Evolutionary conservation across 2,888 invertebrate genomes (phyloP), one percentile per base, ranked within the genome.

Genomic region (Limulus polyphemus): DNA sequence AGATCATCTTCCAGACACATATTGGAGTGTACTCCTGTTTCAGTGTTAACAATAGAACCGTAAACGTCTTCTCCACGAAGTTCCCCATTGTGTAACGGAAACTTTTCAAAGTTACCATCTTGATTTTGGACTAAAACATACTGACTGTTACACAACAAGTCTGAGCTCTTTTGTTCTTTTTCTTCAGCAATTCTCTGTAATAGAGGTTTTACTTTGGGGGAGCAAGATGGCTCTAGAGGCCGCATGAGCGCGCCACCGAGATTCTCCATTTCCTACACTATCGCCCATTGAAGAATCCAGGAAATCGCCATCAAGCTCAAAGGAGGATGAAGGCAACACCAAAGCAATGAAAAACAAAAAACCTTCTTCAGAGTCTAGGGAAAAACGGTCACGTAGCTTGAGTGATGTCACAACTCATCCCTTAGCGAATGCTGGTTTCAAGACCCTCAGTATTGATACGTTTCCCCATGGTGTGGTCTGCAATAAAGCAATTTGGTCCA

Each of bases 161-260:
- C 91, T 50, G 90, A 61, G 11, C 65, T 17, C 32, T 64, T 62
- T 16, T 63, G 48, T 49, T 65, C 65, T 72, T 92, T 89, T 75
- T 93, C 93, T 76, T 93, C 92, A 10, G 92, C 92, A 88, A 93
- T 92, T 66, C 92, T 81, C 76, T 90, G 91, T 68, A 93, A 81
- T 11, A 93, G 78, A 0, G 91, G 90, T 75, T 91, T 91, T 16
- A 62, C 32, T 7, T 54, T 59, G 7, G 51, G 54, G 11, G 60
- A 60, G n/a, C 47, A 50, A 4, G 62, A 61, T 10, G 64, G 46
- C 54, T 64, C 63, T 55, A 82, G 71, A 1, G 81, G 81, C 16
- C 78, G 68, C 77, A 79, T 79, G 32, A 81, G 72, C 51, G 70
- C 71, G 47, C 60, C 85, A 58, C 86, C 76, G 73, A 63, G 85